These are phyloP conservation scores for Hephaestus fuliginosus DNA, from an alignment of 2,797 vertebrate species.

Conservation along the genomic window DNA sequence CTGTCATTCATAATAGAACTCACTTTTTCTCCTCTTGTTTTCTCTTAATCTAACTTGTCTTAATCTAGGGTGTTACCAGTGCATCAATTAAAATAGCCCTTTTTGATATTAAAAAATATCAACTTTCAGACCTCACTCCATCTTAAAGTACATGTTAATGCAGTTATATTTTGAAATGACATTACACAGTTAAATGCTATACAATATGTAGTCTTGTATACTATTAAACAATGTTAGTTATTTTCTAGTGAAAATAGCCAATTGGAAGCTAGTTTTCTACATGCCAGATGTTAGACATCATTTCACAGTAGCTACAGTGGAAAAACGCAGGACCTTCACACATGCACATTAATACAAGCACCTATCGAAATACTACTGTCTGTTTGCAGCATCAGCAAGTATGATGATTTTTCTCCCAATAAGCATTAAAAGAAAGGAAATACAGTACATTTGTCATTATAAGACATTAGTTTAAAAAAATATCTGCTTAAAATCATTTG, in stretches of 20 bases:
- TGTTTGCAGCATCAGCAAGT: slow-evolving; percentile 6
- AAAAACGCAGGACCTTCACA: neutral
- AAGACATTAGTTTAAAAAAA: neutral
- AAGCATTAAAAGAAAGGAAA: neutral
- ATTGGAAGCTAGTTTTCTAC: neutral
- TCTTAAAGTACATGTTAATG: neutral
- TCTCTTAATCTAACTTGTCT: neutral
- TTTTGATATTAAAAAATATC: neutral
- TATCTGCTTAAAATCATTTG: no score
- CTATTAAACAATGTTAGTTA: no score
- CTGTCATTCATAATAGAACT: neutral
- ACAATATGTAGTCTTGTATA: no score
- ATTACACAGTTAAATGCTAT: no score
- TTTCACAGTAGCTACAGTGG: neutral
- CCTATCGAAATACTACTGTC: neutral
- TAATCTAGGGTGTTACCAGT: neutral
- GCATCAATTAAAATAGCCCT: neutral
- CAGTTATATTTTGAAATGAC: no score
- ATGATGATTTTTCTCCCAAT: neutral
- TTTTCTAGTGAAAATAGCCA: no score
- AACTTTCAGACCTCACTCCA: neutral
- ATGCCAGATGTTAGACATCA: neutral
- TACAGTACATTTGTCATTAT: neutral
- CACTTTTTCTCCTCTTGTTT: neutral
- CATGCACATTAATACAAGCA: neutral